Percentiles rank a stretch among this genome's conserved stretches.
phyloP scores from a whole-genome alignment of 35 echinoderm and acorn worm species.

The Lytechinus variegatus region DNA sequence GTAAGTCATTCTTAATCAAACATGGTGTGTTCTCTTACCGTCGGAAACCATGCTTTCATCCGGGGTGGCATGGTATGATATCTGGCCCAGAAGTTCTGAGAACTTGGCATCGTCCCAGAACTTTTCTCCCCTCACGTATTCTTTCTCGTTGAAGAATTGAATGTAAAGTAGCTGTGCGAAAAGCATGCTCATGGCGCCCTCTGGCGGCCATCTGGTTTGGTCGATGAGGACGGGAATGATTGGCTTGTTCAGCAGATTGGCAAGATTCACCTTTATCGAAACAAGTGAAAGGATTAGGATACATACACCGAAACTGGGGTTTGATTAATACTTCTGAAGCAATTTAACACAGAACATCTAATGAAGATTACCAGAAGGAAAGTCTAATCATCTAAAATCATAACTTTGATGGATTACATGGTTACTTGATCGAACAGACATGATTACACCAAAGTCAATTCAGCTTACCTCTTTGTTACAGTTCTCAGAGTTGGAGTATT shows the following conservation, averaged over 20 bases:
- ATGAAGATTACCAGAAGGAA: no score
- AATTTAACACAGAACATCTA: no score
- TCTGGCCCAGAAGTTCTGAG: constrained; percentile 80
- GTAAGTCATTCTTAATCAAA: background rate
- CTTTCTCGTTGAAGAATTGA: constrained; percentile 82
- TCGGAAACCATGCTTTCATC: constrained; percentile 85
- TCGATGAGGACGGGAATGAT: constrained; percentile 97
- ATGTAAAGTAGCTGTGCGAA: constrained; percentile 99
- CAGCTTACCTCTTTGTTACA: constrained; percentile 92
- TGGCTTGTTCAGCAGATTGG: constrained; percentile 96
- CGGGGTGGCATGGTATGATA: constrained; percentile 82
- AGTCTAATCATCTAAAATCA: no score
- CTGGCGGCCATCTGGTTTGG: constrained; percentile 85
- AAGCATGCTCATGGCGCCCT: constrained; percentile 98
- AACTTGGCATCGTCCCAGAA: constrained; percentile 96
- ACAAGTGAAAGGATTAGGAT: no score
- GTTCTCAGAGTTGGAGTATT: constrained; percentile 93
- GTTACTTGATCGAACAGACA: no score
- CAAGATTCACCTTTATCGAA: constrained; percentile 77
- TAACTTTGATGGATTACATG: no score
- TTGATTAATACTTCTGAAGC: no score
- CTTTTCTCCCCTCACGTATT: constrained; percentile 93
- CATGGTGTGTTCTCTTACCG: constrained; percentile 50
- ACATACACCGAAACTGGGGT: no score
- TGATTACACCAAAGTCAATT: background rate